Percentiles rank a stretch among this genome's conserved stretches.
These are phyloP conservation scores for Kryphioiulus occultus DNA, from an alignment of 2,888 invertebrate species.

Conservation along the genomic window DNA sequence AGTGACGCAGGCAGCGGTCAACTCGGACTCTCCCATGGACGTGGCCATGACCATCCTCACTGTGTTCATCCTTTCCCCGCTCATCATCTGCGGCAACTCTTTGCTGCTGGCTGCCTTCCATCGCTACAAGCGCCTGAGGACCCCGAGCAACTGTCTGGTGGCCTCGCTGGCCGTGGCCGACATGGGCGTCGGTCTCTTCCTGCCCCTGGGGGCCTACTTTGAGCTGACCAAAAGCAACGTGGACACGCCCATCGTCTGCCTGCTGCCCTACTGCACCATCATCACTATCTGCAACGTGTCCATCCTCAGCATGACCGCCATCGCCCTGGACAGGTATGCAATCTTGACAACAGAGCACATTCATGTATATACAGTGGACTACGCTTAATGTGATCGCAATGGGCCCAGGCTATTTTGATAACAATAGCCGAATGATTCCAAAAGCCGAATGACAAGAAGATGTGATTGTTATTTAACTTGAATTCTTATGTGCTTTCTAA, in stretches of 20 bases:
- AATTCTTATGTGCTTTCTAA: no score
- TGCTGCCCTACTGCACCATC: constrained; percentile 69
- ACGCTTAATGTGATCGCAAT: no score
- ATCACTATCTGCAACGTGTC: constrained; percentile 70
- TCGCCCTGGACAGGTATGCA: constrained; percentile 68
- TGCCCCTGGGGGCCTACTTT: constrained; percentile 70
- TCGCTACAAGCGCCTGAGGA: constrained; percentile 69
- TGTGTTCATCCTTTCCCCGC: constrained; percentile 60
- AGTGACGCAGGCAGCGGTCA: constrained; percentile 54
- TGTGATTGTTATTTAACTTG: no score
- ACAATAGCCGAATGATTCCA: no score
- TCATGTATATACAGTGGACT: no score
- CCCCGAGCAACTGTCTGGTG: constrained; percentile 71
- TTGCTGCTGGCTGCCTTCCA: constrained; percentile 70
- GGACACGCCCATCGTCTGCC: constrained; percentile 63
- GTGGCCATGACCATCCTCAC: constrained; percentile 51
- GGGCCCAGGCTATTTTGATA: no score
- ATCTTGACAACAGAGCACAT: no score
- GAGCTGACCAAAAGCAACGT: constrained; percentile 66
- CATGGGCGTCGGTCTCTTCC: constrained; percentile 69
- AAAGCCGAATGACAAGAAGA: no score
- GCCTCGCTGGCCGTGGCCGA: constrained; percentile 71
- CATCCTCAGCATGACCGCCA: constrained; percentile 70
- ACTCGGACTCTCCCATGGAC: constrained; percentile 43
- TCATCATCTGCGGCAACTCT: constrained; percentile 70